Conservation (phyloP, 2,797 vertebrate species). For the Avahi laniger region DNA sequence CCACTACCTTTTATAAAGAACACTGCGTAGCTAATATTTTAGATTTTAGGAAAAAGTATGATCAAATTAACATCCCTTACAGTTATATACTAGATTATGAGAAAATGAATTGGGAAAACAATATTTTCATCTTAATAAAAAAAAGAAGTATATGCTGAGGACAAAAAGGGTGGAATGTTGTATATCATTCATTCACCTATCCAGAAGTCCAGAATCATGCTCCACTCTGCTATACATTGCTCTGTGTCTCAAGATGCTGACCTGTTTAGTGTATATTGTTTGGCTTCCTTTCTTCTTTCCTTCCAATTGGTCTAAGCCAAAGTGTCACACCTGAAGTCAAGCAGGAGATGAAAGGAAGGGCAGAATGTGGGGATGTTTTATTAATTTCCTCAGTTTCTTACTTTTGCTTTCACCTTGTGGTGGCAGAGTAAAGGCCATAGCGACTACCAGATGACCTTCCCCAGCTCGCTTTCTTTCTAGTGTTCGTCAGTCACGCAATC, state of each 20-base stretch:
- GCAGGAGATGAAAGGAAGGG: not conserved
- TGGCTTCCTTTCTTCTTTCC: not conserved
- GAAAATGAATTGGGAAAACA: not conserved
- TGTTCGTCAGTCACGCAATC: not conserved
- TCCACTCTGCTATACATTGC: not conserved
- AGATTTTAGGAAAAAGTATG: not conserved
- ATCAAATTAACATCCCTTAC: not conserved
- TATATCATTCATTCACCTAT: not conserved
- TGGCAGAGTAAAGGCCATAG: not conserved
- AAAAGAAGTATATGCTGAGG: not conserved
- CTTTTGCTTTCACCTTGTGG: not conserved
- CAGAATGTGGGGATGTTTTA: not conserved
- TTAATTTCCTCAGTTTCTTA: not conserved
- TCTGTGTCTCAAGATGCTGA: not conserved
- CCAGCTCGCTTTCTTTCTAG: not conserved
- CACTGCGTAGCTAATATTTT: not conserved
- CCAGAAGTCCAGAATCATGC: not conserved
- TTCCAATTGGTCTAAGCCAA: not conserved
- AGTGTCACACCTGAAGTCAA: not conserved
- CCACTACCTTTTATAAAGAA: not conserved
- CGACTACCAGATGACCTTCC: not conserved
- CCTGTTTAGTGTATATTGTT: not conserved
- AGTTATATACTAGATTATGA: not conserved
- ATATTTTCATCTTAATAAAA: not conserved
- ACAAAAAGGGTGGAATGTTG: not conserved